These are phyloP conservation scores for Hermatobates lingyangjiaoensis DNA, from an alignment of 1,140 invertebrate genomes.

Conservation along the genomic window DNA sequence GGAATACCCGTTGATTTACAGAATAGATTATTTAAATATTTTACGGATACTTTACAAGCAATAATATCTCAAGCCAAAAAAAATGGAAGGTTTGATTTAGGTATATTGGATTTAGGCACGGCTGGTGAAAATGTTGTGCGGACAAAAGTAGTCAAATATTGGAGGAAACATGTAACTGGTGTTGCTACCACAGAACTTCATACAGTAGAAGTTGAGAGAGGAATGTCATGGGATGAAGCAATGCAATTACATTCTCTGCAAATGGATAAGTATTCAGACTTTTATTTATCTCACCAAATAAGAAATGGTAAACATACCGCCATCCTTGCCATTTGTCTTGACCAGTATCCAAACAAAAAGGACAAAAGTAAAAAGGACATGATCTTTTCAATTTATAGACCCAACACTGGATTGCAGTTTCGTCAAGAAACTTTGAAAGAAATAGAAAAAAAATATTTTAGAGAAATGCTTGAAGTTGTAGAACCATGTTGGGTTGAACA, in stretches of 20 bases:
- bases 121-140: conserved; percentile 66
- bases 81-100: conserved; percentile 62
- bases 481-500: conserved; percentile 77
- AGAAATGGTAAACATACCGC: conserved; percentile 70
- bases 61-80: conserved; percentile 69
- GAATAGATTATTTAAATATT: conserved; percentile 93
- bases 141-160: conserved; percentile 52
- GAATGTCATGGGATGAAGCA: conserved; percentile 81
- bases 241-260: conserved; percentile 49
- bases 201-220: conserved; percentile 77
- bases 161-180: conserved; percentile 72
- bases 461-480: conserved; percentile 52
- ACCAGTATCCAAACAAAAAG: conserved; percentile 25
- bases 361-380: conserved; percentile 49
- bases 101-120: conserved; percentile 75
- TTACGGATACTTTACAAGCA: conserved; percentile 79
- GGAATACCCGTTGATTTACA: conserved; percentile 93
- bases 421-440: conserved; percentile 66
- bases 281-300: conserved; percentile 59
- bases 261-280: conserved; percentile 72
- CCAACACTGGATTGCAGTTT: conserved; percentile 59
- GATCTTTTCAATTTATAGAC: conserved; percentile 50
- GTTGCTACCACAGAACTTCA: conserved; percentile 78
- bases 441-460: conserved; percentile 82
- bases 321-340: conserved; percentile 54